Evolutionary conservation across 2,797 vertebrate genomes (phyloP).

Genomic region (Coendou prehensilis): DNA sequence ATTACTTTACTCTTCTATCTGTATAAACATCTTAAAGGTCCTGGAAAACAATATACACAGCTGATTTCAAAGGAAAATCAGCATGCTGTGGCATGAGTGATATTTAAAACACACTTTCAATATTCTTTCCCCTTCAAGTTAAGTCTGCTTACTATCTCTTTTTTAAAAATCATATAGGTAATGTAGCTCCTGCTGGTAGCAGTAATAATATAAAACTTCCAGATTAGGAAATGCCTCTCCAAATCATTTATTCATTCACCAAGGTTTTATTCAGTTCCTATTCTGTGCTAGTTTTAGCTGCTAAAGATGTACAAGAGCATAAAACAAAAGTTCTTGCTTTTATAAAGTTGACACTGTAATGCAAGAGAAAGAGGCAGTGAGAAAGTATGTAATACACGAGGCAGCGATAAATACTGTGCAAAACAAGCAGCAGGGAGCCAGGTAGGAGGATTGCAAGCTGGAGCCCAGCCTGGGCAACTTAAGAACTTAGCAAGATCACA

Average conservation of each 20-base stretch:
- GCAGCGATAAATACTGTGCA: neutral
- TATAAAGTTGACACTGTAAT: neutral
- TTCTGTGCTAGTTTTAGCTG: neutral
- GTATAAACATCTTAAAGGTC: constrained; percentile 85
- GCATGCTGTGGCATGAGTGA: neutral
- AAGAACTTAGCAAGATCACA: neutral
- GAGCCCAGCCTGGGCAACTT: neutral
- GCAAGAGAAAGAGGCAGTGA: neutral
- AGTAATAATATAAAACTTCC: neutral
- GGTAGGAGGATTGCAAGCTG: neutral
- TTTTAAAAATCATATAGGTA: neutral
- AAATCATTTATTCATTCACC: neutral
- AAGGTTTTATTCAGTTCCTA: neutral
- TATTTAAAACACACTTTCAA: constrained; percentile 49
- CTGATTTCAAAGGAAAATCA: constrained; percentile 55
- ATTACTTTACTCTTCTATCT: constrained; percentile 66
- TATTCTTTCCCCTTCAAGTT: constrained; percentile 55
- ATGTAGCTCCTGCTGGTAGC: neutral
- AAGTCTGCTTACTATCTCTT: neutral
- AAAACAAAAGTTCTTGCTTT: constrained; percentile 30
- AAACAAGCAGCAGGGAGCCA: neutral
- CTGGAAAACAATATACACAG: constrained; percentile 59
- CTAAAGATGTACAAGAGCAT: neutral
- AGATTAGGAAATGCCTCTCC: neutral
- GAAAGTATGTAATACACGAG: neutral